Conservation (phyloP, 2,888 invertebrate species). For the Hirtodrosophila confusa region DNA sequence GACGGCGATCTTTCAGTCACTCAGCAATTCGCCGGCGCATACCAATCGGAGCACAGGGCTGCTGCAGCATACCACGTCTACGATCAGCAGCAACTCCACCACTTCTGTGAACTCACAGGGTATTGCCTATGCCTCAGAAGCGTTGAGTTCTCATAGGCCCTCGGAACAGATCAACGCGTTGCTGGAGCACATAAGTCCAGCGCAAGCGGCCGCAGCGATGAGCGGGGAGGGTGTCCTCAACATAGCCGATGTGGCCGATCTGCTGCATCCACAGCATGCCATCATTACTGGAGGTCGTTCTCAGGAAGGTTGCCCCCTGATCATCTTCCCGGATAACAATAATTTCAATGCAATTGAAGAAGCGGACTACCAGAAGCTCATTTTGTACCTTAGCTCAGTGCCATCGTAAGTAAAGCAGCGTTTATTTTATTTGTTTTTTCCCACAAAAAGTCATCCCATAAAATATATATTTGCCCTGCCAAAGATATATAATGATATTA, state of each 20-base stretch:
- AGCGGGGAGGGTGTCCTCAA: conserved; percentile 81
- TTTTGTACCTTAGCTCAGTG: conserved; percentile 97
- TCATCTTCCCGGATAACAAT: conserved; percentile 97
- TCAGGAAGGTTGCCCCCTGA: conserved; percentile 95
- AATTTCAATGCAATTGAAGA: conserved; percentile 93
- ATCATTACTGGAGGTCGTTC: conserved; percentile 97
- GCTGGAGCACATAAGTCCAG: conserved; percentile 80
- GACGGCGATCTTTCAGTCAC: conserved; percentile 82
- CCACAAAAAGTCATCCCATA: no score
- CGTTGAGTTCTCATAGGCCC: conserved; percentile 52
- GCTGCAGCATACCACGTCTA: conserved; percentile 66
- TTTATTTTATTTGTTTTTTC: no score
- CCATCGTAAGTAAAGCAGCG: conserved; percentile 90
- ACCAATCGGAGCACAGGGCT: conserved; percentile 45
- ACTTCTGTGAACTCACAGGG: conserved; percentile 60
- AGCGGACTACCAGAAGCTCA: conserved; percentile 94
- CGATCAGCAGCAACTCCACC: conserved; percentile 68
- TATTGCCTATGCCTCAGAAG: conserved; percentile 71
- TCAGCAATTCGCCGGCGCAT: conserved; percentile 73
- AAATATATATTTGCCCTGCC: no score
- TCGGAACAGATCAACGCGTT: conserved; percentile 81
- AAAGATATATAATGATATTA: no score
- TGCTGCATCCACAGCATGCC: conserved; percentile 94
- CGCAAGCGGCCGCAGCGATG: conserved; percentile 77
- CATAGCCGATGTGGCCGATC: conserved; percentile 90